Conservation (phyloP, 2,797 vertebrate genomes). For the Pseudochaenichthys georgianus region DNA sequence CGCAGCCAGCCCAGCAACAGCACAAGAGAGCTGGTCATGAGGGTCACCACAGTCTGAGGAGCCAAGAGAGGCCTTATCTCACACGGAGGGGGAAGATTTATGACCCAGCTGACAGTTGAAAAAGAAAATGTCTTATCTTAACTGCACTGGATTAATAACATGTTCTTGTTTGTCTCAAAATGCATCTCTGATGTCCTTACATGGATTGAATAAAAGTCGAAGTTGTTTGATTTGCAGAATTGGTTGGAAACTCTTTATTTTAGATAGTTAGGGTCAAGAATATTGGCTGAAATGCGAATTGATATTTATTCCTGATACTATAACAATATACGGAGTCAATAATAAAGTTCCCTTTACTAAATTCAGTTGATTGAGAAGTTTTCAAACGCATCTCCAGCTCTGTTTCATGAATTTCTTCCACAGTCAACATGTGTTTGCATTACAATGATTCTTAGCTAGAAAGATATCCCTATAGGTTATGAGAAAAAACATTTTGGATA, state of each 20-base stretch:
- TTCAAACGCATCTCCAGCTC: background rate
- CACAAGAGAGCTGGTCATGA: constrained; percentile 99
- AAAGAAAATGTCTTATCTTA: constrained; percentile 48
- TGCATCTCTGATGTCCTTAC: constrained; percentile 80
- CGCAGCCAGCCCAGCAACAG: constrained; percentile 87
- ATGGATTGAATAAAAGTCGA: constrained; percentile 81
- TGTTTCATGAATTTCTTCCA: background rate
- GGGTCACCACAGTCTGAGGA: constrained; percentile 97
- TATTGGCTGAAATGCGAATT: background rate
- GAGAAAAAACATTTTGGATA: background rate
- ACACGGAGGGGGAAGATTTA: constrained; percentile 52
- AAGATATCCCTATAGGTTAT: background rate
- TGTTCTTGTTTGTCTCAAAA: constrained; percentile 78
- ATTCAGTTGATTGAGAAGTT: background rate
- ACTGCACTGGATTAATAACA: constrained; percentile 71
- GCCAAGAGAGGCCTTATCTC: constrained; percentile 83
- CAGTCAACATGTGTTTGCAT: background rate
- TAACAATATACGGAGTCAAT: background rate
- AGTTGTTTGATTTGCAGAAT: constrained; percentile 79
- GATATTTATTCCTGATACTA: constrained; percentile 1
- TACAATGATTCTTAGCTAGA: background rate
- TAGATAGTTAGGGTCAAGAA: constrained; percentile 1
- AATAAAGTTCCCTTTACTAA: constrained; percentile 5
- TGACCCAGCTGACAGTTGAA: constrained; percentile 62
- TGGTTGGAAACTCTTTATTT: constrained; percentile 58